These are phyloP conservation scores for Catocala sponsa DNA, from an alignment of 2,888 invertebrate genomes.

Conservation along the genomic window DNA sequence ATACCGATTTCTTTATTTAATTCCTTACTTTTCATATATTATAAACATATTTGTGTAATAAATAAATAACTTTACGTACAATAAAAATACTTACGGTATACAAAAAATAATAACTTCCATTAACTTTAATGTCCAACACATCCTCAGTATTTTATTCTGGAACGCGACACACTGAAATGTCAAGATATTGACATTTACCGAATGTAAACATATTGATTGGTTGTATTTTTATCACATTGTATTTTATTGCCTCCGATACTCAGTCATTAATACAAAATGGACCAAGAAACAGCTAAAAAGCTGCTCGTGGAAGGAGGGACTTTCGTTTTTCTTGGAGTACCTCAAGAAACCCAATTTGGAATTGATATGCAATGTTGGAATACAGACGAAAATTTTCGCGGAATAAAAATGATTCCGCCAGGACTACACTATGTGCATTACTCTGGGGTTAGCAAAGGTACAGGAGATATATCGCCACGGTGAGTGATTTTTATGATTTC, in stretches of 20 bases:
- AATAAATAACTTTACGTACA: too few species aligned
- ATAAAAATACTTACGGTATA: too few species aligned
- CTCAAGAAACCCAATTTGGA: conserved; percentile 98
- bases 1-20: too few species aligned
- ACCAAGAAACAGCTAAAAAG: conserved; percentile 92
- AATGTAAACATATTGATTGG: conserved; percentile 73
- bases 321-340: conserved; percentile 95
- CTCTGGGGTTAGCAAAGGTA: conserved; percentile 89
- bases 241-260: conserved; percentile 54
- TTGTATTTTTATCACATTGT: conserved; percentile 54
- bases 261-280: conserved; percentile 84
- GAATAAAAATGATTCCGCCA: conserved; percentile 99
- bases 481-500: conserved; percentile 50
- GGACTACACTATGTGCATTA: conserved; percentile 98
- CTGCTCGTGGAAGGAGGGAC: conserved; percentile 94
- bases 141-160: neutral
- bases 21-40: too few species aligned
- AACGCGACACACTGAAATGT: conserved; percentile 21
- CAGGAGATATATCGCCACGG: conserved; percentile 91
- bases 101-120: too few species aligned
- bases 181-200: conserved; percentile 48
- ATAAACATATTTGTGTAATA: too few species aligned
- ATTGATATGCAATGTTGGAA: conserved; percentile 95
- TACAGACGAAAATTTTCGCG: conserved; percentile 96
- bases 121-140: too few species aligned